Base-by-base conservation (phyloP, 2,797 vertebrate species). In the Cheirogaleus major region DNA sequence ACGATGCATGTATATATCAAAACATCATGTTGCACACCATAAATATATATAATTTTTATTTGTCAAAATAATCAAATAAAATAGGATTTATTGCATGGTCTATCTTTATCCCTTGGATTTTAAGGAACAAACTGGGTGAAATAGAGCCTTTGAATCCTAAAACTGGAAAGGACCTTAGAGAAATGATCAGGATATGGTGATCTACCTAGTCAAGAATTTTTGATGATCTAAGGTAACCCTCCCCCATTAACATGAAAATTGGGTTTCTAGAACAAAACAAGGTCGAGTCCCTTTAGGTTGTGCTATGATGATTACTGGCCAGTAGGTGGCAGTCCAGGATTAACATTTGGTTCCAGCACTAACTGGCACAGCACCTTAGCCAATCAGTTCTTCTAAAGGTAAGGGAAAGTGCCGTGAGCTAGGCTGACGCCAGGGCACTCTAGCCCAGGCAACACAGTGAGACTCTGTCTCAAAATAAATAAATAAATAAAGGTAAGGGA, bases 311-410 rank as follows among this genome's bases (percentile, higher is more conserved):
- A 38, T 0, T 9, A n/a, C 0, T 91, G 65, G 32, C 85, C 97
- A 89, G 88, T 89, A 97, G 97, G 38, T 96, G 97, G 97, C 96
- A 96, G 96, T 63, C 84, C 25, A 97, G 94, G 97, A 97, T 94
- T 55, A 97, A 15, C 75, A 87, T 95, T 97, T n/a, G 30, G 43
- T 17, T 75, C 15, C 10, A 52, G 23, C 43, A 2, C 14, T 25
- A 1, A 0, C 1, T 4, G 11, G 55, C 43, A 50, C 72, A 55
- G 11, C 0, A 2, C 5, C 2, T 85, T 12, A 88, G 81, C 18
- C 12, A 41, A 32, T 59, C 32, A 27, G 11, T 35, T 90, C 57
- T 57, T n/a, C 6, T 0, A 18, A 65, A 12, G 38, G 12, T n/a
- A 13, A 25, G 22, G 45, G 13, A 25, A 59, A 59, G 50, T 38